Evolutionary conservation across 2,888 invertebrate genomes (phyloP), one percentile per base, ranked within the genome.

Genomic region (Gymnocheta viridis): DNA sequence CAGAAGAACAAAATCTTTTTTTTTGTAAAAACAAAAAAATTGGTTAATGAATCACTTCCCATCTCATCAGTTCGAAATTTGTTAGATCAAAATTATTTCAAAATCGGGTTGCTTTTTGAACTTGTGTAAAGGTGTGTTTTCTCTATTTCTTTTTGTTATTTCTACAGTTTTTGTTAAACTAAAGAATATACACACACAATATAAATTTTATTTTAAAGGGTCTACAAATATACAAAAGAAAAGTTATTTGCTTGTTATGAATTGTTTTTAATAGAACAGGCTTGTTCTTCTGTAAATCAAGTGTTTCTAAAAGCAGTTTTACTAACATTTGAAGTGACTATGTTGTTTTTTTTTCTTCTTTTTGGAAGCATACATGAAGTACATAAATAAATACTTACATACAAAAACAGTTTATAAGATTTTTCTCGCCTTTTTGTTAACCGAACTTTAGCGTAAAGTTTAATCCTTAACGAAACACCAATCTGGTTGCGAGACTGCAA

Each of bases 41-140:
- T 38, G 51, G 32, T 44, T 24, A 69, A 78, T 73, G 73, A 78
- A 47, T 64, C 73, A 77, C 51, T 38, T 60, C 51, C 29, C 66
- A 32, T 29, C 56, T 24, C 27, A 58, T 32, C 60, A 35, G 47
- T 72, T 35, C 9, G 7, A 38, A 24, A 7, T 29, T 38, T 41
- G 9, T 24, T n/a, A 17, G 29, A 29, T 10, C 27, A 64, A n/a
- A 41, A 62, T 24, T 44, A 41, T n/a, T n/a, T 17, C 19, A 41
- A 62, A 44, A 64, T 32, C 38, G 35, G 49, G 2, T 27, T 47
- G 27, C n/a, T 62, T 14, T 44, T 56, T 32, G 32, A 67, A 77
- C 47, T 74, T 67, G 35, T 27, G 24, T 66, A 35, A 67, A 77
- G 77, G 56, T 77, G 67, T 47, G 19, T 76, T 56, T 27, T 17